Evolutionary conservation across 2,797 vertebrate genomes (phyloP), one percentile per base, ranked within the genome.

Genomic region (Macroramphosus scolopax): DNA sequence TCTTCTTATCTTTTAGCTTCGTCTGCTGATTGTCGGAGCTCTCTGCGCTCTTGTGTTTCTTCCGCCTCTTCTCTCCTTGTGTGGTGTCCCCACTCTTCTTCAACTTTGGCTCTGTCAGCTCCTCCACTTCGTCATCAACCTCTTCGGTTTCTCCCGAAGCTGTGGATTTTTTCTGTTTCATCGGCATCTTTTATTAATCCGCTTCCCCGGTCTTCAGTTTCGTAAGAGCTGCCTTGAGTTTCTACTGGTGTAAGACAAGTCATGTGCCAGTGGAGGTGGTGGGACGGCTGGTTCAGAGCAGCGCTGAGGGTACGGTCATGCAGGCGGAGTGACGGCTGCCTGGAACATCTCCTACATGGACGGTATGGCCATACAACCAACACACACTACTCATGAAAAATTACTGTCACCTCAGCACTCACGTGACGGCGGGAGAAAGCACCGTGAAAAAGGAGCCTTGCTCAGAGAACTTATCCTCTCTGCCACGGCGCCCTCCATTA

Each of bases 141-240:
- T 89, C 89, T 86, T 91, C 48, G 37, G 85, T 90, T 88, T 89
- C 86, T 44, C 59, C 83, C 38, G 70, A 75, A 82, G 81, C 83
- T 75, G 59, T 52, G 48, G 68, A 80, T 73, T 92, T 92, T 91
- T 93, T 89, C 85, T 91, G 88, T 90, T 94, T 92, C 55, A 56
- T 81, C 36, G 80, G 63, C 88, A 93, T 96, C 87, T 93, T 89
- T 95, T 92, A 96, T 96, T 95, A 67, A 95, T 93, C 73, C 72
- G 68, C 80, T 90, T 87, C 77, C 82, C 75, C 68, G 69, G 79
- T 78, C 52, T 82, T 83, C 75, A 80, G 84, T 88, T 78, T 82
- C 82, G 68, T 80, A 85, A 88, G 74, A 59, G 78, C 80, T 88
- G 83, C 84, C 76, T 87, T 82, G 78, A 73, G 76, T 89, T 88